phyloP scores from a whole-genome alignment of 2,113 vertebrate genomes.

The Donacobius atricapilla region DNA sequence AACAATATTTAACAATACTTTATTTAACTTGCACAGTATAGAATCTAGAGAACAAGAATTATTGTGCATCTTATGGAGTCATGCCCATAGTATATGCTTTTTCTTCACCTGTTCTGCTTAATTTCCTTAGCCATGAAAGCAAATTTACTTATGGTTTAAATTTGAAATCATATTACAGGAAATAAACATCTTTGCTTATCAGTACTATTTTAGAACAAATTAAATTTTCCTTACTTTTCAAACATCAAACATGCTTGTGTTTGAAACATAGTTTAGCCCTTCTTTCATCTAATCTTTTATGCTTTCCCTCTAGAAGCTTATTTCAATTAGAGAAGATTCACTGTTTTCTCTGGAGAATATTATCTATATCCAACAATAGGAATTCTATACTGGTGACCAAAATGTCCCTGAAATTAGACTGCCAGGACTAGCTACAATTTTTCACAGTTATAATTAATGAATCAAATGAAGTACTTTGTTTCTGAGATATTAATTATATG shows the following conservation, averaged over 20 bases:
- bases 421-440: neutral
- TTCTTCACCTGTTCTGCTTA: neutral
- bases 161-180: neutral
- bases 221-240: neutral
- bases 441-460: slow-evolving; percentile 19
- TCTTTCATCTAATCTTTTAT: neutral
- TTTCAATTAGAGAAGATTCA: neutral
- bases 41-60: neutral
- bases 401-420: neutral
- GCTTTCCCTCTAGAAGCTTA: neutral
- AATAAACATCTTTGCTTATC: neutral
- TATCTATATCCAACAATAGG: neutral
- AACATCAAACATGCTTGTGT: neutral
- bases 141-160: neutral
- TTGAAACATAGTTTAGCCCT: neutral
- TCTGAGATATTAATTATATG: neutral
- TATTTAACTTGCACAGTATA: neutral
- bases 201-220: neutral
- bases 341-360: neutral
- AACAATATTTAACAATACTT: too few relatives aligned
- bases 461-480: slow-evolving; percentile 5
- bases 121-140: neutral
- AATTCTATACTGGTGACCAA: neutral
- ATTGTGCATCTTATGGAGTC: neutral
- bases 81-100: neutral